A percentile compares a stretch with the other conserved stretches of the same genome.
Evolutionary conservation across 2,888 invertebrate species (phyloP).

Genomic region (Melanotus villosus): DNA sequence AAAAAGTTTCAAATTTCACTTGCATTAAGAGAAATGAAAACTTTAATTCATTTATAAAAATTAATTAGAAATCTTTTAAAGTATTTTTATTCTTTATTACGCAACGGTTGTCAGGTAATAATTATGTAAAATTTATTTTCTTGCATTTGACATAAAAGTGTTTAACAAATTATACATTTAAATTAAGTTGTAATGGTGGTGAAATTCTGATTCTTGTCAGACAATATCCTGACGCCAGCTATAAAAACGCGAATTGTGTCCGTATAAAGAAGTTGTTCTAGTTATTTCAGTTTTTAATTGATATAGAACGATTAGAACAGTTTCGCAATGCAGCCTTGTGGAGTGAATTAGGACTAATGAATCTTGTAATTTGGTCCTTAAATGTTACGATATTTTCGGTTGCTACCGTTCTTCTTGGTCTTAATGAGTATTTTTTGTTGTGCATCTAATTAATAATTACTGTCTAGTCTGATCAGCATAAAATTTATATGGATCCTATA

Average conservation of each 20-base stretch:
- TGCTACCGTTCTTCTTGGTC: no score
- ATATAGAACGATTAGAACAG: slow-evolving; percentile 13
- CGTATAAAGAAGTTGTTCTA: slow-evolving; percentile 33
- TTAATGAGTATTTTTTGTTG: no score
- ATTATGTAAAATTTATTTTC: neutral
- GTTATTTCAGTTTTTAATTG: slow-evolving; percentile 37
- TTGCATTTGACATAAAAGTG: neutral
- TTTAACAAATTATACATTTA: neutral
- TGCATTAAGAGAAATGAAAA: no score
- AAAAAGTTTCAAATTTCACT: no score
- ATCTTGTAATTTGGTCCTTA: neutral
- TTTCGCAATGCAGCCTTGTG: slow-evolving; percentile 8
- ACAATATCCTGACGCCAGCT: slow-evolving; percentile 36
- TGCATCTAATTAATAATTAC: no score
- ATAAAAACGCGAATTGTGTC: slow-evolving; percentile 24
- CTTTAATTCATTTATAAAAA: no score
- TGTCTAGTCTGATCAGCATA: no score
- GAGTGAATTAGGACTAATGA: neutral
- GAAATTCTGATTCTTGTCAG: slow-evolving; percentile 38
- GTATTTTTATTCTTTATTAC: no score
- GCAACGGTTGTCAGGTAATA: no score
- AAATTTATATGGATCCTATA: no score
- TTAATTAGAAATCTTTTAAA: no score
- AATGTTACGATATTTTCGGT: neutral
- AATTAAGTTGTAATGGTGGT: slow-evolving; percentile 21